These are phyloP conservation scores for Glaucomys volans DNA, from an alignment of 2,113 vertebrate species.

Conservation along the genomic window DNA sequence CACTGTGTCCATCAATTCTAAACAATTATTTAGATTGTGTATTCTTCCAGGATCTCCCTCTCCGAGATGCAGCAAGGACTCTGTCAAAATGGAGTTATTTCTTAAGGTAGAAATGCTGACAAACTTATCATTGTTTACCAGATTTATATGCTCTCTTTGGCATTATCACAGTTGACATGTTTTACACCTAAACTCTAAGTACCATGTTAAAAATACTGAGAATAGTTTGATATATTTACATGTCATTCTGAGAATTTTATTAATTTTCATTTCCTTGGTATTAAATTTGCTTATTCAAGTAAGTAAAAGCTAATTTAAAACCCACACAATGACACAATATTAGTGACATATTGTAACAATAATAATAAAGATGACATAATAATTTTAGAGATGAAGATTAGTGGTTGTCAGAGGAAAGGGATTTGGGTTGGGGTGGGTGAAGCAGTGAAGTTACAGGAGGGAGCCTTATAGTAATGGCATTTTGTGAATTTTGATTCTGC, in stretches of 20 bases:
- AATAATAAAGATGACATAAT: too few species aligned
- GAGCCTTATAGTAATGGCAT: too few species aligned
- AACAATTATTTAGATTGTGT: not conserved
- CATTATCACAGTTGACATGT: not conserved
- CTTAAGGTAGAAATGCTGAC: not conserved
- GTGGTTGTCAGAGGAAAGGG: too few species aligned
- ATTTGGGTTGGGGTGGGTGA: not conserved
- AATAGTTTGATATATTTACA: not conserved
- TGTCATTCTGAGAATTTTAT: not conserved
- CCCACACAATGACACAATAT: not conserved
- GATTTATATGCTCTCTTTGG: not conserved
- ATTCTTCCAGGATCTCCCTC: not conserved
- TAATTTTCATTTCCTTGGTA: not conserved
- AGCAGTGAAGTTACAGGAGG: not conserved
- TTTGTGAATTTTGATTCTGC: not conserved
- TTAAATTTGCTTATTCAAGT: not conserved
- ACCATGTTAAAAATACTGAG: not conserved
- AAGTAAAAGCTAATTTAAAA: not conserved
- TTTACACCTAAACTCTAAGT: not conserved
- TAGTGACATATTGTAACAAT: not conserved
- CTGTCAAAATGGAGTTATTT: not conserved
- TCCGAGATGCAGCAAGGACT: not conserved
- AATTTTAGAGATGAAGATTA: not conserved
- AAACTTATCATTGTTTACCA: not conserved
- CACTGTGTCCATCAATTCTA: not conserved